Base-by-base conservation (phyloP, 1,140 invertebrate genomes). In the Theocolax elegans region DNA sequence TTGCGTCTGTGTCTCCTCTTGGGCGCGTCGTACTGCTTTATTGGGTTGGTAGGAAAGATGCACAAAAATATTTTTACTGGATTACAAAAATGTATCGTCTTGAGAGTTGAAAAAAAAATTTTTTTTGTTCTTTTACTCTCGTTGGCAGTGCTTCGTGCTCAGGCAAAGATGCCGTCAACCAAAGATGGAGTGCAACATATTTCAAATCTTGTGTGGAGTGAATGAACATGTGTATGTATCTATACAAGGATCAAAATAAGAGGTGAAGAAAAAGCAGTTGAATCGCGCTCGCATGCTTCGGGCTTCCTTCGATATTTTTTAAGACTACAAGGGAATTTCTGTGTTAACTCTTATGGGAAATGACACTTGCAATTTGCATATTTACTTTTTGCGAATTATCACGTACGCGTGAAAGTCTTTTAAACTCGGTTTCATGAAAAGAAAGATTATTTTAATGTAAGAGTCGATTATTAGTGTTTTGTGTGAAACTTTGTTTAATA, bases 1-100 rank as follows among this genome's bases (percentile, higher is more conserved):
- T 73, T 81, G 81, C 65, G 79, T 83, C 66, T 80, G 79, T 67
- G 74, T 81, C 56, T 83, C 80, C 74, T 83, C 82, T 75, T 80
- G 80, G 74, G 76, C 75, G 73, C 77, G 79, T 67, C 78, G 77
- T 56, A 78, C 82, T 81, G 81, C 77, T 72, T 81, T 75, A 74
- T 75, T 75, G 77, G 73, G 73, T 70, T 68, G 77, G 76, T 74
- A 79, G 25, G 29, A 42, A 27, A 19, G 46, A 56, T 62, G 67
- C 49, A 82, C 76, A 82, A 83, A 82, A 81, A 82, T 78, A 70
- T 77, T 74, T 79, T 77, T 35, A 62, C 67, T 64, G 27, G 67
- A 75, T 81, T 81, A 83, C 72, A 66, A 67, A 44, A 21, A 25
- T 38, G 44, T 60, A 35, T 46, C 35, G 42, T 17, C 15, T 44